phyloP scores from a whole-genome alignment of 1,140 invertebrate genomes.

The Idris sp. region DNA sequence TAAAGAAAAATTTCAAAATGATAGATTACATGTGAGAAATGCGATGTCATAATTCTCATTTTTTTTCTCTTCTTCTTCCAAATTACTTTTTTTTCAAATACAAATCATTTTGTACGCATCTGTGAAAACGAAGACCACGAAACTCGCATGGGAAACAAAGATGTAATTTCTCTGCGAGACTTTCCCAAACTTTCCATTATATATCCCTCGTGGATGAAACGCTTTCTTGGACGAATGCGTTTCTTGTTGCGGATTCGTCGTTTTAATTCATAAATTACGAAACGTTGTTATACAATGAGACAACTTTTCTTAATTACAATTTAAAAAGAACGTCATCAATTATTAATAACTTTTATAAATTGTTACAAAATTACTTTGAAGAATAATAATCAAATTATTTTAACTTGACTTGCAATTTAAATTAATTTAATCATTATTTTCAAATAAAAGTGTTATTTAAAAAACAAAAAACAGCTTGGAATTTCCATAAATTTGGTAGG shows the following conservation, averaged over 20 bases:
- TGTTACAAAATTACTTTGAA: no score
- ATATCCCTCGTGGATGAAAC: slow-evolving; percentile 29
- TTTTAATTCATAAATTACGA: slow-evolving; percentile 15
- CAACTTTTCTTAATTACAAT: no score
- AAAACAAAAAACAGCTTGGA: no score
- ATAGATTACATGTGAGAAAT: slow-evolving; percentile 12
- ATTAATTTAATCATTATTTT: no score
- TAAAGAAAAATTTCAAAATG: slow-evolving; percentile 15
- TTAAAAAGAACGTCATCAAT: no score
- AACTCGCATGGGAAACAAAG: slow-evolving; percentile 65
- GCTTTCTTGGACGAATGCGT: slow-evolving; percentile 51
- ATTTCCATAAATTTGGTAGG: no score
- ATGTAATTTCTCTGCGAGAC: slow-evolving; percentile 73
- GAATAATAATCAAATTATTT: no score
- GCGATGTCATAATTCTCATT: slow-evolving; percentile 43
- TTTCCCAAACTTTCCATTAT: slow-evolving; percentile 77
- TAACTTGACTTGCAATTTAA: no score
- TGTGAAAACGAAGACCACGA: slow-evolving; percentile 32
- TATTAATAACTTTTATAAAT: no score
- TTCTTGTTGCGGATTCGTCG: slow-evolving; percentile 26
- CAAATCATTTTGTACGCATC: slow-evolving; percentile 27
- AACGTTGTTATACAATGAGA: no score
- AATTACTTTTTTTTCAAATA: no score
- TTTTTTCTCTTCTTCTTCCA: slow-evolving; percentile 31
- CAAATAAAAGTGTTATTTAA: no score